These are phyloP conservation scores for Lepus americanus DNA, from an alignment of 2,113 vertebrate genomes.

Conservation along the genomic window DNA sequence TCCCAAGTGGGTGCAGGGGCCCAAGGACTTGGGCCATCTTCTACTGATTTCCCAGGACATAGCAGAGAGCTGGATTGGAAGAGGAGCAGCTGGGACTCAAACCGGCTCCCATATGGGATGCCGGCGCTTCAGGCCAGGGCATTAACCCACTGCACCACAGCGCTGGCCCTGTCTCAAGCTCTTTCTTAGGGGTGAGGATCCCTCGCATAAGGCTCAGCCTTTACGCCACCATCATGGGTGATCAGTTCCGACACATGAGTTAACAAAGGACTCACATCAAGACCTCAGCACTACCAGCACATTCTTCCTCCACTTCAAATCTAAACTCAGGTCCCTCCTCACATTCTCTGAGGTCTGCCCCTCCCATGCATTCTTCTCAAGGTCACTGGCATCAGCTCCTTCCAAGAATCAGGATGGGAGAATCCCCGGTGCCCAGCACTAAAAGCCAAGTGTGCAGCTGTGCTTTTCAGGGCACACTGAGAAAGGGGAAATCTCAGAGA, in stretches of 20 bases:
- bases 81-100: too few relatives aligned
- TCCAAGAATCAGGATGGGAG: background rate
- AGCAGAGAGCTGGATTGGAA: too few relatives aligned
- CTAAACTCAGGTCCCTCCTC: background rate
- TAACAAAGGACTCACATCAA: background rate
- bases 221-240: background rate
- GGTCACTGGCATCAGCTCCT: background rate
- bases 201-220: too few relatives aligned
- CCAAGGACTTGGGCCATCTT: too few relatives aligned
- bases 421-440: background rate
- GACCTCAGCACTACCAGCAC: background rate
- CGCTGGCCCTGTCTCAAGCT: too few relatives aligned
- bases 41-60: too few relatives aligned
- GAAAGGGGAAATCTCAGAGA: background rate
- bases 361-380: background rate
- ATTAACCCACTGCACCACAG: too few relatives aligned
- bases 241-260: background rate
- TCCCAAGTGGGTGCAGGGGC: too few relatives aligned
- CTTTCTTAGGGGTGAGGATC: too few relatives aligned
- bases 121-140: too few relatives aligned
- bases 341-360: background rate
- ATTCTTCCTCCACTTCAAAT: background rate
- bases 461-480: background rate
- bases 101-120: too few relatives aligned
- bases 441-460: background rate